Base-by-base conservation (phyloP, 2,888 invertebrate species). In the Biston stratarius region DNA sequence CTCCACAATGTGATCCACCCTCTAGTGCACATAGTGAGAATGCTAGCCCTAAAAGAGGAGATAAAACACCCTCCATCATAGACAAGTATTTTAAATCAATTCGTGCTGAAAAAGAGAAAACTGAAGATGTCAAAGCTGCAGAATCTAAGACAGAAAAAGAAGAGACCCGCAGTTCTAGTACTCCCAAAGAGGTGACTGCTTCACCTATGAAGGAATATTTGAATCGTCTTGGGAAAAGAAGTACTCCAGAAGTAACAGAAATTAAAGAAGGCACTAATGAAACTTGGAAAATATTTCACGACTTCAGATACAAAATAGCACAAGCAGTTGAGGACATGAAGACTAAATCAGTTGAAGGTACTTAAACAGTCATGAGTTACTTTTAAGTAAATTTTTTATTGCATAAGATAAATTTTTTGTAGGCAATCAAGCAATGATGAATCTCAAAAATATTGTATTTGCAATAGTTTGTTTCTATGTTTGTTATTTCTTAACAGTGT, bases 321-420 rank as follows among this genome's bases (percentile, higher is more conserved):
- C 97, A 96, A 83, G 96, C 96, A 45, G 96, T 97, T 56, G 97
- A 97, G 82, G 97, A 96, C 70, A 97, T 96, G 89, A 93, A 96
- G 65, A 96, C 95, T 10, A 95, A 96, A 64, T 96, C 96, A 75
- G 91, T 87, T 70, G 96, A 96, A 75, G 95, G 94, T 87, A 88
- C 83, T 72, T 73, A 8, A 33, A 61, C 10, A 53, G n/a, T 33
- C 8, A 45, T 14, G n/a, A 45, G 6, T 45, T 45, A 12, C 44
- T 36, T 36, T 36, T 36, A n/a, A n/a, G 36, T 36, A 36, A 36
- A 7, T 36, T 36, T 36, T 7, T 36, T 36, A n/a, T n/a, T n/a
- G n/a, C n/a, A n/a, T n/a, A n/a, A n/a, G n/a, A n/a, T n/a, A n/a
- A n/a, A n/a, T 24, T 24, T 24, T 24, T 24, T 24, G 24, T 24